Conservation (phyloP, 2,888 invertebrate genomes). For the Notodonta ziczac region DNA sequence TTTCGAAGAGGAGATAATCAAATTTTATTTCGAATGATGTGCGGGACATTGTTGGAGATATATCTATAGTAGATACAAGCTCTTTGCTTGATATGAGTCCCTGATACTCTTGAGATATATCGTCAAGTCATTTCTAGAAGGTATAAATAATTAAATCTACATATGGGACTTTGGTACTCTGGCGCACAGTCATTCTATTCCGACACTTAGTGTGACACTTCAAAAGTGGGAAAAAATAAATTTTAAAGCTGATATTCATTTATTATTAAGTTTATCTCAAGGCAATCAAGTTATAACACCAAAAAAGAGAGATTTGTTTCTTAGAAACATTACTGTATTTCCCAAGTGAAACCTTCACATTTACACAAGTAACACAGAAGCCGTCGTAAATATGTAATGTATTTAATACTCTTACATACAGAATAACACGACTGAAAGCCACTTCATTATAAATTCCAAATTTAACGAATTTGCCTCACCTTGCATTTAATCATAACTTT, state of each 20-base stretch:
- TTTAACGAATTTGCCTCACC: slow-evolving; percentile 11
- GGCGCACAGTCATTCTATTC: no score
- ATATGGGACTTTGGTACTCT: no score
- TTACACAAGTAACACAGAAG: neutral
- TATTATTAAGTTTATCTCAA: neutral
- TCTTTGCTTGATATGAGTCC: no score
- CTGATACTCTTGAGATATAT: neutral
- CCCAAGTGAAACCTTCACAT: slow-evolving; percentile 5
- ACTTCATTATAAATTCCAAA: slow-evolving; percentile 33
- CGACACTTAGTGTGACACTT: no score
- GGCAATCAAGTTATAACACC: no score
- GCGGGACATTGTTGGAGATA: no score
- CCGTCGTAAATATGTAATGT: slow-evolving; percentile 1
- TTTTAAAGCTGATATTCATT: neutral
- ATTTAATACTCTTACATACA: neutral
- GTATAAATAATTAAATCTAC: no score
- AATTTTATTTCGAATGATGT: no score
- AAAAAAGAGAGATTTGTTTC: neutral
- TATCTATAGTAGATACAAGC: no score
- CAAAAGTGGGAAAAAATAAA: no score
- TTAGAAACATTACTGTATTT: slow-evolving; percentile 1
- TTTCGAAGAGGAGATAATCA: no score
- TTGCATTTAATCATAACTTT: slow-evolving; percentile 14
- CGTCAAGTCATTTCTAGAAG: no score
- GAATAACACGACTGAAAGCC: neutral